phyloP scores from a whole-genome alignment of 2,113 vertebrate species.

The Pomatorhinus ruficollis region DNA sequence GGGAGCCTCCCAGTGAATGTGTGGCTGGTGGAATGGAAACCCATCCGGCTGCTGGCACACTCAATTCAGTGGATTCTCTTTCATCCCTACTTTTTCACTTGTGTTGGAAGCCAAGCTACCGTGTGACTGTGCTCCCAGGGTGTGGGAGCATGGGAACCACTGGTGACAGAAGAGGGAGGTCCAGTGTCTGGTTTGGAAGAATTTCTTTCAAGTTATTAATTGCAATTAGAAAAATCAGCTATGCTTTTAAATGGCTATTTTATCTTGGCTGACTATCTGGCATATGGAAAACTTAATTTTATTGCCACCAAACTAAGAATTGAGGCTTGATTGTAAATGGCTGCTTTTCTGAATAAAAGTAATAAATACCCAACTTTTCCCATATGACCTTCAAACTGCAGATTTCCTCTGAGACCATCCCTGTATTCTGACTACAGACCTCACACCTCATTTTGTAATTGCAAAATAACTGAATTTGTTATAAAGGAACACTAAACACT shows the following conservation, averaged over 20 bases:
- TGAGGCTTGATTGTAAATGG: not conserved
- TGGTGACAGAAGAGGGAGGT: not conserved
- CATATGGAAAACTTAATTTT: not conserved
- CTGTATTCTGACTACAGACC: not conserved
- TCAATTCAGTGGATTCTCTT: slow-evolving; percentile 7
- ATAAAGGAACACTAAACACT: not conserved
- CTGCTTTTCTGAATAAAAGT: not conserved
- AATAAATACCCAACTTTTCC: not conserved
- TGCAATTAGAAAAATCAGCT: not conserved
- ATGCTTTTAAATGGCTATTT: not conserved
- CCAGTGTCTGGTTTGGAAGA: not conserved
- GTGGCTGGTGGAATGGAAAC: not conserved
- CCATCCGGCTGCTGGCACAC: slow-evolving; percentile 50
- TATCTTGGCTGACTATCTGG: not conserved
- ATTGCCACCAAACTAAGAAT: not conserved
- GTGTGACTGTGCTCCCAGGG: not conserved
- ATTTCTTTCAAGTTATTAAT: not conserved
- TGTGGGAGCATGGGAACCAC: slow-evolving; percentile 33
- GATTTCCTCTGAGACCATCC: not conserved
- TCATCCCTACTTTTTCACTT: slow-evolving; percentile 8
- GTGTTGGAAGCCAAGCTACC: slow-evolving; percentile 15
- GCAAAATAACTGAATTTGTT: not conserved
- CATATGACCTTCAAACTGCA: not conserved
- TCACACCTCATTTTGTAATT: not conserved
- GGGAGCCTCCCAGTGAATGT: slow-evolving; percentile 16